phyloP scores from a whole-genome alignment of 92 coral and sea anemone genomes.

The Porites evermanni region DNA sequence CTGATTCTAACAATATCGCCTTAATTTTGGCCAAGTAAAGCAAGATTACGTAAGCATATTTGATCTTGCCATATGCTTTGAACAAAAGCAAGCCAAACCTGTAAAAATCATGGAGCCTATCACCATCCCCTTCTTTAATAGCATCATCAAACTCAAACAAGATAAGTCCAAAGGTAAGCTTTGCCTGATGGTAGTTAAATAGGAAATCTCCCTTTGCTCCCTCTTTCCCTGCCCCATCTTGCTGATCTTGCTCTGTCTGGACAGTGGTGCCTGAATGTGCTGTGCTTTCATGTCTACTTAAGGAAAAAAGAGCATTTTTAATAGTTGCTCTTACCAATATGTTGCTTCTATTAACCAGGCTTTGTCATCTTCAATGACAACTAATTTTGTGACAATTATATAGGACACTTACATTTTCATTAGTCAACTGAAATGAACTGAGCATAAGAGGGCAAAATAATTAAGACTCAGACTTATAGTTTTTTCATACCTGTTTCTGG shows the following conservation, averaged over 20 bases:
- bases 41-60: constrained; percentile 55
- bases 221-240: constrained; percentile 5
- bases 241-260: constrained; percentile 12
- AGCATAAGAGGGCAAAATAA: constrained; percentile 13
- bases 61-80: constrained; percentile 51
- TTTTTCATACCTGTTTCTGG: too few species aligned
- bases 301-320: constrained; percentile 15
- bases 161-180: neutral
- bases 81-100: constrained; percentile 44
- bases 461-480: neutral
- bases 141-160: neutral
- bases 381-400: constrained; percentile 15
- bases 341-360: constrained; percentile 18
- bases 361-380: constrained; percentile 8
- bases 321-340: constrained; percentile 9
- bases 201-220: constrained; percentile 33
- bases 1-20: constrained; percentile 44
- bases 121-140: constrained; percentile 64
- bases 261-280: constrained; percentile 11
- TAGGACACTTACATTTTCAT: constrained; percentile 2
- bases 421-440: constrained; percentile 17
- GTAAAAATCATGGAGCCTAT: constrained; percentile 54
- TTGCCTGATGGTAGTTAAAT: constrained; percentile 1
- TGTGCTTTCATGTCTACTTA: constrained; percentile 22
- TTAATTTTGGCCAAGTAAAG: constrained; percentile 46